phyloP scores from a whole-genome alignment of 2,113 vertebrate genomes.

The Tursiops truncatus region DNA sequence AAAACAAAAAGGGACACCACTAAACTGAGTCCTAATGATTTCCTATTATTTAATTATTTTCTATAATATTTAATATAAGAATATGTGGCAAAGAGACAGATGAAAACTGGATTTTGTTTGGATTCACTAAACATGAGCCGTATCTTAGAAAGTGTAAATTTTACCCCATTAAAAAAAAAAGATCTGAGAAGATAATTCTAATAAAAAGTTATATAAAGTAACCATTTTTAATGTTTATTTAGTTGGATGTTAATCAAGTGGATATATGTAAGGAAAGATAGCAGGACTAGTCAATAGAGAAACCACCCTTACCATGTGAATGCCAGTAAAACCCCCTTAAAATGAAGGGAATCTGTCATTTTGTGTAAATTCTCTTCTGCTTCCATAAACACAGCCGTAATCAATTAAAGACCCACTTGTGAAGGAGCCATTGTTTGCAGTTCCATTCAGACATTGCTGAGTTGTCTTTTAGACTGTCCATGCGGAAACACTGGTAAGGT shows the following conservation, averaged over 20 bases:
- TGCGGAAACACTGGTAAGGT: constrained; percentile 82
- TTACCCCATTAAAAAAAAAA: not conserved
- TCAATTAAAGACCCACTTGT: constrained; percentile 86
- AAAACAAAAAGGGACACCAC: not conserved
- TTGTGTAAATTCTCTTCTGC: constrained; percentile 87
- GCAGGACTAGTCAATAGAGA: not conserved
- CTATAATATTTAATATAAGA: not conserved
- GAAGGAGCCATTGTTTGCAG: constrained; percentile 85
- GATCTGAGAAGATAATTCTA: not conserved
- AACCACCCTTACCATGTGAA: constrained; percentile 69
- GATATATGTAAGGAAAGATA: not conserved
- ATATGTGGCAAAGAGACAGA: not conserved
- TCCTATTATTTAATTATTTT: not conserved
- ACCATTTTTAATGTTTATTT: constrained; percentile 55
- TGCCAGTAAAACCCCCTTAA: constrained; percentile 78
- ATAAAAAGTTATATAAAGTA: constrained; percentile 62
- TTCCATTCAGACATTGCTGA: constrained; percentile 81
- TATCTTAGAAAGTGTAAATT: not conserved
- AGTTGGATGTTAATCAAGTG: constrained; percentile 16
- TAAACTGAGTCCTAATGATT: not conserved
- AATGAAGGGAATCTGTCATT: constrained; percentile 85
- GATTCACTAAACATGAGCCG: not conserved
- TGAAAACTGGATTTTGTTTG: not conserved
- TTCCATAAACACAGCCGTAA: constrained; percentile 88
- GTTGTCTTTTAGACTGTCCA: constrained; percentile 81